Base-by-base conservation (phyloP, 2,888 invertebrate species). In the Amblyjoppa proteus region DNA sequence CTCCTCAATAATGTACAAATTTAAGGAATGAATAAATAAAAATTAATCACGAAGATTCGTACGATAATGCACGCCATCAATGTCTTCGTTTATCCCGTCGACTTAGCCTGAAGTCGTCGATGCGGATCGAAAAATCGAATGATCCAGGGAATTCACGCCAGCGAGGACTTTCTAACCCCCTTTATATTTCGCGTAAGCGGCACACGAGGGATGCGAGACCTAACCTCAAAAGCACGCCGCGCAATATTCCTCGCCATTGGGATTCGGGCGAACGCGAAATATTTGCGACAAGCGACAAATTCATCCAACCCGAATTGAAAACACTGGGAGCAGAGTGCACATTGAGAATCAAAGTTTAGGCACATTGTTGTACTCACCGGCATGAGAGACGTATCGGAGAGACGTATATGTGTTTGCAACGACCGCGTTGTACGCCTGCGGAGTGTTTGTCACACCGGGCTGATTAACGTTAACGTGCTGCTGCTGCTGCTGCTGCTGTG, bases 381-480 rank as follows among this genome's bases (percentile, higher is more conserved):
- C 87, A 90, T 92, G 92, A 51, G 91, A 86, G 20, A 90, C 87
- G 84, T 89, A 93, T 49, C 91, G 89, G 34, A 88, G 86, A n/a
- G n/a, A n/a, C n/a, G n/a, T n/a, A n/a, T n/a, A n/a, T 75, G 91
- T 83, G 70, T 90, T 91, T 20, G 89, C 87, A 34, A 91, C 92
- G 68, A 92, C 92, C 7, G 90, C 88, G 86, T 90, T 92, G 84
- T 92, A 92, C 5, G 89, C 79, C 83, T 92, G 92, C 49, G 90
- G 79, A 34, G 90, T 85, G 64, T 91, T 89, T 28, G 88, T 86
- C 31, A 91, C 89, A 64, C 87, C 88, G 16, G 90, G 49, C 70
- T 91, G 92, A 85, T 90, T 91, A 79, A 91, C 90, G 87, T 90
- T 90, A 61, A 91, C 88, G 77, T 90, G 87, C 41, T 90, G 86